phyloP scores from a whole-genome alignment of 2,888 invertebrate species.

The Trachelus stipa region DNA sequence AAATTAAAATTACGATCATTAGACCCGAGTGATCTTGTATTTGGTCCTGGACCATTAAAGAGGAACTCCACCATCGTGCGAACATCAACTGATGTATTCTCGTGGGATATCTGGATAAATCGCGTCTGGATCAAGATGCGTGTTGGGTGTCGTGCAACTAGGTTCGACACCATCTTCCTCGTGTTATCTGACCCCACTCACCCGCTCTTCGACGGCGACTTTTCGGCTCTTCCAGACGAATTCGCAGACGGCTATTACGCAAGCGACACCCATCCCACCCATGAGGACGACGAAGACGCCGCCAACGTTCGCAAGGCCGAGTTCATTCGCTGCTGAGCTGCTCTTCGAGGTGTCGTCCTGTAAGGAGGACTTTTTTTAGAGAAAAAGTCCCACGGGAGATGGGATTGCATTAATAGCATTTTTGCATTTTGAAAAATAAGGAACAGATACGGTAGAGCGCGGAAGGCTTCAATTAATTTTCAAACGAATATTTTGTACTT shows the following conservation, averaged over 20 bases:
- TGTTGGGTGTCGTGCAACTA: conserved; percentile 33
- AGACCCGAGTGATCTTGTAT: conserved; percentile 52
- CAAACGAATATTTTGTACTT: background rate
- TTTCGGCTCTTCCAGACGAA: conserved; percentile 96
- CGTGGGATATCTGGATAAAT: conserved; percentile 56
- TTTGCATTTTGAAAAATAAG: background rate
- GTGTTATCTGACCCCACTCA: conserved; percentile 69
- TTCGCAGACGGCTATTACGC: conserved; percentile 93
- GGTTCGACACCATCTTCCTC: conserved; percentile 41
- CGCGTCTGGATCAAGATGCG: conserved; percentile 54
- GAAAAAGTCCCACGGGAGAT: conserved; percentile 21
- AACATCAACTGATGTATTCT: conserved; percentile 59
- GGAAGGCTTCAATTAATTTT: background rate
- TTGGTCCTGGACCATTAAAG: conserved; percentile 53
- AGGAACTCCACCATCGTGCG: conserved; percentile 58
- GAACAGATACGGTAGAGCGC: background rate
- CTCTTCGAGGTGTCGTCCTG: conserved; percentile 88
- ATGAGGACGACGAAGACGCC: conserved; percentile 96
- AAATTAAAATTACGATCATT: conserved; percentile 29
- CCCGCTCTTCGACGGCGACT: conserved; percentile 91
- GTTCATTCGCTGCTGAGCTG: conserved; percentile 87
- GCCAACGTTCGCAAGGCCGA: conserved; percentile 95
- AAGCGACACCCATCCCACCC: conserved; percentile 92
- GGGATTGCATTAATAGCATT: conserved; percentile 20
- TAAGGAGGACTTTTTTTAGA: conserved; percentile 35